Evolutionary conservation across 2,797 vertebrate genomes (phyloP), one percentile per base, ranked within the genome.

Genomic region (Hippocampus kuda): DNA sequence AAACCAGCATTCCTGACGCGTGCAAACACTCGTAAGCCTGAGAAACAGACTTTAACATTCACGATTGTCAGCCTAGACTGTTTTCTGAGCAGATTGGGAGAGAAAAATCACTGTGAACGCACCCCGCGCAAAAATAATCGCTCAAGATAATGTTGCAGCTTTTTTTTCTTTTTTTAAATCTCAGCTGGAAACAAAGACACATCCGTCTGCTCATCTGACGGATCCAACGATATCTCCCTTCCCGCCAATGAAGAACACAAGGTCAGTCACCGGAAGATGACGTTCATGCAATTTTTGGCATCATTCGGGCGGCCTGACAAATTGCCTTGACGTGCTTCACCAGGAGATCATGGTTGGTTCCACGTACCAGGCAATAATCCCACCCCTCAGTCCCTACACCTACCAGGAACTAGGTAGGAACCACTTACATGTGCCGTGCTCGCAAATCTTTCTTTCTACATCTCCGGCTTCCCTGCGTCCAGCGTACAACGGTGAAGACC

Each of bases 261-360:
- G 94, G 95, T 97, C n/a, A 18, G 12, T 53, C 2, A 11, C 24
- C 59, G 34, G 27, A 20, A 1, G 24, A 24, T 54, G 9, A 11
- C 0, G 53, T 49, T 13, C 38, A n/a, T 18, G 5, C 11, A 57
- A 22, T 9, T 59, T 42, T 42, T 59, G 16, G n/a, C 8, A 27
- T 34, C 15, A 44, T 7, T 59, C 15, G 2, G 24, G 30, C 15
- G 3, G n/a, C 15, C 26, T 66, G 24, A 44, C n/a, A 34, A n/a
- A 67, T 41, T 20, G 57, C 1, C 77, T 3, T 59, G 74, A 56
- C 70, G 72, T 71, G 15, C 8, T 80, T 68, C 82, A 60, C 69
- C 83, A 98, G 96, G 94, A 96, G 75, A 97, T 96, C 84, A 95
- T 97, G 94, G 92, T 97, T 73, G 95, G 95, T 68, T 93, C 94